Conservation (phyloP, 2,113 vertebrate genomes). For the Pangasianodon gigas region DNA sequence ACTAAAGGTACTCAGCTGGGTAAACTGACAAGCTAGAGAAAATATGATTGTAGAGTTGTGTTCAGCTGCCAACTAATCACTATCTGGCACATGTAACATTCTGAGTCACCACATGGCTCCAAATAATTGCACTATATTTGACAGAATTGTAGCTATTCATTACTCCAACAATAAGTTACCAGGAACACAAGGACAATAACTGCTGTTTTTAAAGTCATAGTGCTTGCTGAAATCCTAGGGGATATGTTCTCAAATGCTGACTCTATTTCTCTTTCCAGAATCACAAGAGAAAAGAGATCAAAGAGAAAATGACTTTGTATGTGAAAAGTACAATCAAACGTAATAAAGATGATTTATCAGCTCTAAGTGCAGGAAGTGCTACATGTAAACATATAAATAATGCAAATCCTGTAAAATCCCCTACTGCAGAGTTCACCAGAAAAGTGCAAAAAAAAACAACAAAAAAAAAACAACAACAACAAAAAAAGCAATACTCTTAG, state of each 20-base stretch:
- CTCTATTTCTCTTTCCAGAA: constrained; percentile 8
- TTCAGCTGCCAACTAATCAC: background rate
- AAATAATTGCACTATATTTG: background rate
- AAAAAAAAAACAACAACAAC: background rate
- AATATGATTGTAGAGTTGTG: too few relatives aligned
- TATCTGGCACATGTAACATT: background rate
- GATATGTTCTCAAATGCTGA: background rate
- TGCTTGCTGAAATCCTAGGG: background rate
- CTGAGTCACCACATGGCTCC: background rate
- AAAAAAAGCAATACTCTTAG: constrained; percentile 1
- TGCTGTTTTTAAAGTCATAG: background rate
- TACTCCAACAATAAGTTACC: constrained; percentile 11
- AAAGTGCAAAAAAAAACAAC: too few relatives aligned
- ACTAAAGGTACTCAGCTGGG: too few relatives aligned
- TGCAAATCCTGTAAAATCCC: background rate
- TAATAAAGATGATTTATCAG: background rate
- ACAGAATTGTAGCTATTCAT: background rate
- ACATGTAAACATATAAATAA: background rate
- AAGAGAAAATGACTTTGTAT: background rate
- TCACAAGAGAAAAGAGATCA: background rate
- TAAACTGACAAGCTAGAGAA: too few relatives aligned
- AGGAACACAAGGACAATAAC: constrained; percentile 8
- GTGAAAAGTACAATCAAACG: background rate
- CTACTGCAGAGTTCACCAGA: background rate
- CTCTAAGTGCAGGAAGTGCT: background rate